phyloP scores from a whole-genome alignment of 2,888 invertebrate species.

The Lapara coniferarum region DNA sequence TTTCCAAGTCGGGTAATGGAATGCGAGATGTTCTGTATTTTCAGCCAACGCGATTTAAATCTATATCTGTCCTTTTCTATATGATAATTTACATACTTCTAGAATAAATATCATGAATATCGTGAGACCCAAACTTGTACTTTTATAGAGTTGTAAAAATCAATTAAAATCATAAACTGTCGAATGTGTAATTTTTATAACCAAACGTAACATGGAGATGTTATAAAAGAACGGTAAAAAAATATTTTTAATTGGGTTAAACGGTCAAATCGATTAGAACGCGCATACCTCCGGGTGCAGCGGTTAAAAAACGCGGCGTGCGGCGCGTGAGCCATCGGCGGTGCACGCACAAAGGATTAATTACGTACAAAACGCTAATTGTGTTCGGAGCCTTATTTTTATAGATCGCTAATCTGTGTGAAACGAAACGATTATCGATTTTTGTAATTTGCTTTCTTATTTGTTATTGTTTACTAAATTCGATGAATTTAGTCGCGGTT shows the following conservation, averaged over 20 bases:
- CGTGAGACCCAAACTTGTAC: not conserved
- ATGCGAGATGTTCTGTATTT: too few species aligned
- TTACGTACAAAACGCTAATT: slow-evolving; percentile 49
- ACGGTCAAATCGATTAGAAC: slow-evolving; percentile 37
- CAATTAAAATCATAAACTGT: slow-evolving; percentile 5
- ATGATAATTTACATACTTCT: not conserved
- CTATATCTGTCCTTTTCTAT: too few species aligned
- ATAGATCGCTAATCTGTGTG: slow-evolving; percentile 44
- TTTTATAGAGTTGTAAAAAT: slow-evolving; percentile 2
- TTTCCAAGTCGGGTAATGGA: too few species aligned
- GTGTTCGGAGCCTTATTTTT: slow-evolving; percentile 36
- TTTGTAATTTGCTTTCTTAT: slow-evolving; percentile 33
- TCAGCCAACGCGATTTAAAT: too few species aligned
- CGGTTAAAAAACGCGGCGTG: slow-evolving; percentile 4
- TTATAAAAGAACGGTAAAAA: slow-evolving; percentile 19
- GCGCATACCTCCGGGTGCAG: slow-evolving; percentile 24
- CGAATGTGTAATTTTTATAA: slow-evolving; percentile 15
- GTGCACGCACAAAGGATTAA: slow-evolving; percentile 46
- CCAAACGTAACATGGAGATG: slow-evolving; percentile 10
- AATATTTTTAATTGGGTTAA: slow-evolving; percentile 31
- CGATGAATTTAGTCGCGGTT: not conserved
- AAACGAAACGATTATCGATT: slow-evolving; percentile 33
- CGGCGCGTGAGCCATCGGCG: slow-evolving; percentile 33
- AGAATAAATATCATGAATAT: not conserved
- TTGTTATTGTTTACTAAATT: slow-evolving; percentile 20